phyloP scores from a whole-genome alignment of 2,888 invertebrate species.

The Gasteruption jaculator region DNA sequence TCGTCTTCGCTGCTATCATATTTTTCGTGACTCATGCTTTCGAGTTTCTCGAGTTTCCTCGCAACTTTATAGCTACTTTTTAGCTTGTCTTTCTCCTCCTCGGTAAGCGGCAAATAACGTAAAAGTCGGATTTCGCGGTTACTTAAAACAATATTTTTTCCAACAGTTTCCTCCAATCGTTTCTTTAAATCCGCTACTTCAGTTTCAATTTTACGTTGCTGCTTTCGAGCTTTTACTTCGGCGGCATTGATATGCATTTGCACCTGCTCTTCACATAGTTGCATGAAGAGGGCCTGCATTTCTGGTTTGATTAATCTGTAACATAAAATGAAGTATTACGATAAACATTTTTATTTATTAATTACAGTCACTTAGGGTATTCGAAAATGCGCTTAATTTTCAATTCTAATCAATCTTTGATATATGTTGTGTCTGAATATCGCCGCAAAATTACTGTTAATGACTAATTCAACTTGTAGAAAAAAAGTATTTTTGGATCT shows the following conservation, averaged over 20 bases:
- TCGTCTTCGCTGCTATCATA: constrained; percentile 73
- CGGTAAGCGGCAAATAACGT: constrained; percentile 84
- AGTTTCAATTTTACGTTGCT: constrained; percentile 85
- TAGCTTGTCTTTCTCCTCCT: constrained; percentile 87
- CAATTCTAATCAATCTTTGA: no score
- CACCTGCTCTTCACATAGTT: constrained; percentile 82
- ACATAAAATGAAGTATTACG: constrained; percentile 14
- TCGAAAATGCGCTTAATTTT: no score
- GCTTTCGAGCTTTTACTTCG: constrained; percentile 81
- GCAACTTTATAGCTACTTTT: constrained; percentile 86
- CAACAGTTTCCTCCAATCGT: constrained; percentile 73
- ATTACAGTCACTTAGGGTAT: not conserved
- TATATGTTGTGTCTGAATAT: no score
- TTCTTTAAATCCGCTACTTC: constrained; percentile 83
- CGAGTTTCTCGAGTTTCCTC: constrained; percentile 85
- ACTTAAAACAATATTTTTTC: constrained; percentile 82
- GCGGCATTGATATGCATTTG: constrained; percentile 77
- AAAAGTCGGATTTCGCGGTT: constrained; percentile 87
- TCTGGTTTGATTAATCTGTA: constrained; percentile 70
- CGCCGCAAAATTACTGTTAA: no score
- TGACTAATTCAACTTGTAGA: no score
- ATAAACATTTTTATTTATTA: not conserved
- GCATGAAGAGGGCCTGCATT: constrained; percentile 69
- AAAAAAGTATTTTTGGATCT: no score
- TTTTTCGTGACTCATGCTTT: constrained; percentile 71